Evolutionary conservation across 2,113 vertebrate species (phyloP).

Genomic region (rabbit (Oryctolagus cuniculus)): DNA sequence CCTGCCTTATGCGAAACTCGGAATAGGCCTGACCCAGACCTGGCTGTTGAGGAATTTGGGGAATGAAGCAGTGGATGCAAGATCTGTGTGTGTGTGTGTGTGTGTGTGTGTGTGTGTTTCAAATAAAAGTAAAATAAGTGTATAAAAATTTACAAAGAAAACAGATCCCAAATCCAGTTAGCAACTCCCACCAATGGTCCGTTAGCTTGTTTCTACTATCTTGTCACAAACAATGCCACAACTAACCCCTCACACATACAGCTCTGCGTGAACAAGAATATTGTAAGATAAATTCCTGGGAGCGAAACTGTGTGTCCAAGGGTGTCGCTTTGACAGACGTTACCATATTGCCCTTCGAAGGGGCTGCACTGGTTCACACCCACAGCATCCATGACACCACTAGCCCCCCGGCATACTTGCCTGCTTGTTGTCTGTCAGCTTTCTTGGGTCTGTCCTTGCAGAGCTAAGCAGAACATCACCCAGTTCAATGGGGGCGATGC

Average conservation of each 20-base stretch:
- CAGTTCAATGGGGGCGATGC: not conserved
- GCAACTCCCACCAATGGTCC: not conserved
- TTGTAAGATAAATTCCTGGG: not conserved
- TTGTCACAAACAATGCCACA: not conserved
- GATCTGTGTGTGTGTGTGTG: too few species aligned
- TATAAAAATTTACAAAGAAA: too few species aligned
- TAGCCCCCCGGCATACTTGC: not conserved
- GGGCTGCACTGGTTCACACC: not conserved
- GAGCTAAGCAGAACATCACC: constrained; percentile 9
- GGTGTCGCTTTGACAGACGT: not conserved
- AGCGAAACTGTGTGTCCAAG: constrained; percentile 3
- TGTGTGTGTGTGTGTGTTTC: too few species aligned
- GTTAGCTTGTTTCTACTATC: not conserved
- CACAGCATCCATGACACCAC: not conserved
- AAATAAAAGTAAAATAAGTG: too few species aligned
- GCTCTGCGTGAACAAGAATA: not conserved
- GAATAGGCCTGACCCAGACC: too few species aligned
- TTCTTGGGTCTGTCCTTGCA: not conserved
- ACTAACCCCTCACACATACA: not conserved
- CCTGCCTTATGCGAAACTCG: too few species aligned
- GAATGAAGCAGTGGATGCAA: too few species aligned
- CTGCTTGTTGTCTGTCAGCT: not conserved
- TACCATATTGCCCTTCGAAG: not conserved
- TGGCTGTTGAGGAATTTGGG: too few species aligned
- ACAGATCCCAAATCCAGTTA: not conserved